A percentile compares a stretch with the other conserved stretches of the same genome.
These are phyloP conservation scores for Ptiloglossa arizonensis DNA, from an alignment of 1,140 invertebrate species.

Conservation along the genomic window DNA sequence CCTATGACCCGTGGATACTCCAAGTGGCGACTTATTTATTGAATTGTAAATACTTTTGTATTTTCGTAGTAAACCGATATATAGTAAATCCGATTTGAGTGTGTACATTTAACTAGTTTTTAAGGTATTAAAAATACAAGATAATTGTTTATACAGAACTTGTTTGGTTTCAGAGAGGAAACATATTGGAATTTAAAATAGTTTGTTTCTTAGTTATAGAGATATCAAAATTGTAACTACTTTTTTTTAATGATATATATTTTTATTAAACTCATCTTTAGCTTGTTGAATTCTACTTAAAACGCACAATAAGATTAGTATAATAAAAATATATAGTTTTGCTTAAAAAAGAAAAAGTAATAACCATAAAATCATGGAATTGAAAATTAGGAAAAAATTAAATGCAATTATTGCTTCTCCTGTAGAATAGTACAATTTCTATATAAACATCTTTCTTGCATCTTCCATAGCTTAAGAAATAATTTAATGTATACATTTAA, in stretches of 20 bases:
- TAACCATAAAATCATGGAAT: background rate
- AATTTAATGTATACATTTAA: conserved; percentile 33
- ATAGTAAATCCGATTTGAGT: conserved; percentile 35
- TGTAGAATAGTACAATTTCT: background rate
- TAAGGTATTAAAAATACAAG: background rate
- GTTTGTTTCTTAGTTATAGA: background rate
- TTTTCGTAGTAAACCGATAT: conserved; percentile 68
- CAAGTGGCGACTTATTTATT: conserved; percentile 77
- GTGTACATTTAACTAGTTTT: conserved; percentile 7
- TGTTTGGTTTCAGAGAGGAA: background rate
- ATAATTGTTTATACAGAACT: background rate
- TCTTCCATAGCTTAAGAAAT: background rate
- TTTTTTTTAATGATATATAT: background rate
- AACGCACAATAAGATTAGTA: background rate
- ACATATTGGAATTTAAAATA: background rate
- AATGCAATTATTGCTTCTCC: background rate
- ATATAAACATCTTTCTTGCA: background rate
- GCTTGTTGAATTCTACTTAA: background rate
- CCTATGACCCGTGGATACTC: conserved; percentile 48
- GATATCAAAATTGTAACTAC: background rate
- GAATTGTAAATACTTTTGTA: conserved; percentile 81
- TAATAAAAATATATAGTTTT: background rate
- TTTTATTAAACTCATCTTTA: background rate
- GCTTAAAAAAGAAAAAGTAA: background rate
- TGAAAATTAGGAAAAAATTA: background rate